phyloP scores from a whole-genome alignment of 2,888 invertebrate genomes.

The Lucinisca nassula region DNA sequence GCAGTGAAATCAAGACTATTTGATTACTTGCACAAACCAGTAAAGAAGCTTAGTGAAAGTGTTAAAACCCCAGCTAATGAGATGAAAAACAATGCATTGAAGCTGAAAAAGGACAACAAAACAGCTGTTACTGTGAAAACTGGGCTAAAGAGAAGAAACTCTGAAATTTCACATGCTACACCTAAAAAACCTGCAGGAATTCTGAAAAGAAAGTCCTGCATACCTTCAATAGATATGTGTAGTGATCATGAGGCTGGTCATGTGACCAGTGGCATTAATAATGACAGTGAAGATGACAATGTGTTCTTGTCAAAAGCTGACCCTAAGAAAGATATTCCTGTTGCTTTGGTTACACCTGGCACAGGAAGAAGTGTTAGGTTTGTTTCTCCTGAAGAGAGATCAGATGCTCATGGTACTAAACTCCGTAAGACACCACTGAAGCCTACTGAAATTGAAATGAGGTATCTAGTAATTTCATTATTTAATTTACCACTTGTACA shows the following conservation, averaged over 20 bases:
- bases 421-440: slow-evolving; percentile 67
- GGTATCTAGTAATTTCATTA: too few species aligned
- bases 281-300: background rate
- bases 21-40: slow-evolving; percentile 46
- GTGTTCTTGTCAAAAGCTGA: slow-evolving; percentile 7
- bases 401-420: background rate
- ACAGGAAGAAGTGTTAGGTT: slow-evolving; percentile 69
- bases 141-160: slow-evolving; percentile 49
- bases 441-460: slow-evolving; percentile 6
- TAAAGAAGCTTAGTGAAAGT: background rate
- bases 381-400: slow-evolving; percentile 53
- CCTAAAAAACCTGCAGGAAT: slow-evolving; percentile 57
- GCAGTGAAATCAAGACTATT: slow-evolving; percentile 58
- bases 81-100: background rate
- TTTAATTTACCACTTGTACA: too few species aligned
- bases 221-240: slow-evolving; percentile 47
- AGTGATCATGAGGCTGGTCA: background rate
- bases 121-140: background rate
- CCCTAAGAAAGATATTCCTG: slow-evolving; percentile 5
- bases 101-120: background rate
- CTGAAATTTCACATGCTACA: slow-evolving; percentile 15
- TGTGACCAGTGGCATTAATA: background rate
- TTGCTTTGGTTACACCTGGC: slow-evolving; percentile 48
- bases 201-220: slow-evolving; percentile 64
- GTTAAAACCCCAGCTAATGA: background rate